A percentile compares a stretch with the other conserved stretches of the same genome.
Evolutionary conservation across 2,113 vertebrate species (phyloP).

Genomic region (Oreochromis niloticus): DNA sequence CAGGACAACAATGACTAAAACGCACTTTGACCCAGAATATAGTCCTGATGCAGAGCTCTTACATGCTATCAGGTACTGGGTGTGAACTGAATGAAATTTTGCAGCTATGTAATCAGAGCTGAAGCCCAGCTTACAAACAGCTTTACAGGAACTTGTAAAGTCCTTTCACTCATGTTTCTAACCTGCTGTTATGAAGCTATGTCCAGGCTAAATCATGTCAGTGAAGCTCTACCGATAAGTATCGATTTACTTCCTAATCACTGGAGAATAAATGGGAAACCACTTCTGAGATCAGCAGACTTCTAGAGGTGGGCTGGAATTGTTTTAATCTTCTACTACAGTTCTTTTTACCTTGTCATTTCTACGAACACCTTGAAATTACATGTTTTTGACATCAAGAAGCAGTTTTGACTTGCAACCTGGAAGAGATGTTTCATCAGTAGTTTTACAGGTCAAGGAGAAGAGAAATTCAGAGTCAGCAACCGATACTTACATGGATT

Average conservation of each 20-base stretch:
- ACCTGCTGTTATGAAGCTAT: neutral
- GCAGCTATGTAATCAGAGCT: neutral
- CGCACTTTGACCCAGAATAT: neutral
- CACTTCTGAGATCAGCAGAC: neutral
- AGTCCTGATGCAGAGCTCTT: neutral
- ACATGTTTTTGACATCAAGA: neutral
- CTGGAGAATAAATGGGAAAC: slow-evolving; percentile 2
- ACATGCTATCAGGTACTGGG: neutral
- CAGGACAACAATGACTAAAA: neutral
- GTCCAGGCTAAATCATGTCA: neutral
- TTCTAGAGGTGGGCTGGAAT: neutral
- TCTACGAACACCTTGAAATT: neutral
- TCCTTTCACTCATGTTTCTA: neutral
- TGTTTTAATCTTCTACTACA: neutral
- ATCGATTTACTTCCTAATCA: slow-evolving; percentile 13
- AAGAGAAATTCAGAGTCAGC: slow-evolving; percentile 22
- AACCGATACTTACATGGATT: neutral
- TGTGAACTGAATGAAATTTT: neutral
- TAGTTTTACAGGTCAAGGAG: neutral
- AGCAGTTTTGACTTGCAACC: neutral
- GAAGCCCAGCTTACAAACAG: neutral
- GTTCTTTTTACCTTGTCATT: neutral
- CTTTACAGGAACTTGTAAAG: neutral
- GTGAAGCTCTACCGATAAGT: neutral
- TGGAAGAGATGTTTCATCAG: neutral